These are phyloP conservation scores for Kuschelorhynchus macadamiae DNA, from an alignment of 2,888 invertebrate species.

Conservation along the genomic window DNA sequence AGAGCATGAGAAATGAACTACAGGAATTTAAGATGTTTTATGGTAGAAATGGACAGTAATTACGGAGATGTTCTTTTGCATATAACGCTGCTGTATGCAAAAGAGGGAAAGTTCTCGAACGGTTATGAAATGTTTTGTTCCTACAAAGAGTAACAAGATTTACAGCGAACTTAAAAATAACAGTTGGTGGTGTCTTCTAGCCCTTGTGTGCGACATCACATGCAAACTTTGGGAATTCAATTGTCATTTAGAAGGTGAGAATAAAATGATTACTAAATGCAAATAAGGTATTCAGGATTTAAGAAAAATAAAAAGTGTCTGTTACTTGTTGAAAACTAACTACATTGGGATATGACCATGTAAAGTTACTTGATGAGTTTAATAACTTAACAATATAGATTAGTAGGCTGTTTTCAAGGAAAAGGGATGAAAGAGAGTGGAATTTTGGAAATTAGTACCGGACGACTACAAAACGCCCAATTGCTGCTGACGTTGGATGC, in stretches of 20 bases:
- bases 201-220: constrained; percentile 26
- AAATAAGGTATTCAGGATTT: constrained; percentile 31
- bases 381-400: not conserved
- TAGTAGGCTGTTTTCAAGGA: constrained; percentile 14
- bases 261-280: constrained; percentile 24
- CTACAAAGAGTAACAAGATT: constrained; percentile 32
- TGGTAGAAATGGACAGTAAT: constrained; percentile 29
- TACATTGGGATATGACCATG: not conserved
- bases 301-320: constrained; percentile 19
- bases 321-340: too few relatives aligned
- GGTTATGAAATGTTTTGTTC: constrained; percentile 40
- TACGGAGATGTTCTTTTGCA: constrained; percentile 38
- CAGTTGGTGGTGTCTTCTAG: constrained; percentile 26
- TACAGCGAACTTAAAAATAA: constrained; percentile 30
- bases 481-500: constrained; percentile 8
- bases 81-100: constrained; percentile 22
- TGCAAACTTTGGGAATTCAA: constrained; percentile 13
- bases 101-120: constrained; percentile 39
- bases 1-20: too few relatives aligned
- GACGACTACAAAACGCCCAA: constrained; percentile 3
- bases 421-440: constrained; percentile 15
- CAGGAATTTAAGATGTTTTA: too few relatives aligned
- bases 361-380: constrained; percentile 7
- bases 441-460: constrained; percentile 12
- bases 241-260: constrained; percentile 14